Conservation (phyloP, 2,888 invertebrate species). For the Sialis fuliginosa region DNA sequence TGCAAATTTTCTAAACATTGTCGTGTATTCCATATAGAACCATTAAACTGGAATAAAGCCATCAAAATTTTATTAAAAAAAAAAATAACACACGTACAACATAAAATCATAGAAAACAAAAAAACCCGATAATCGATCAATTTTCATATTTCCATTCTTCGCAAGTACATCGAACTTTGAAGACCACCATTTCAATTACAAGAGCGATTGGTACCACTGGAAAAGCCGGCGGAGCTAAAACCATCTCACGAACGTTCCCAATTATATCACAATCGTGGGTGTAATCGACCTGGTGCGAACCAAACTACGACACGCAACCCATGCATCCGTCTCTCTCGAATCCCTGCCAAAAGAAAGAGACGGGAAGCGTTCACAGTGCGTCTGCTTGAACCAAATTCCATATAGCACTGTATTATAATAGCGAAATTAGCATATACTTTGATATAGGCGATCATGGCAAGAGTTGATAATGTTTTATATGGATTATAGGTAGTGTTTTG, state of each 20-base stretch:
- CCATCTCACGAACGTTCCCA: conserved; percentile 26
- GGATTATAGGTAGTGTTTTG: neutral
- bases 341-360: conserved; percentile 7
- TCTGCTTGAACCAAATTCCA: conserved; percentile 12
- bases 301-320: neutral
- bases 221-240: conserved; percentile 20
- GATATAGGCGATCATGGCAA: conserved; percentile 12
- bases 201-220: conserved; percentile 18
- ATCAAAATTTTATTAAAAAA: no score
- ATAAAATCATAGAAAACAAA: no score
- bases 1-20: no score
- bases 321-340: neutral
- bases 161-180: no score
- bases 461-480: neutral
- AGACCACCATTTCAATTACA: no score
- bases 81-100: no score
- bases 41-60: no score
- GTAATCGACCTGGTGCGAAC: conserved; percentile 18
- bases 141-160: no score
- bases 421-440: conserved; percentile 28
- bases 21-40: no score
- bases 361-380: conserved; percentile 8
- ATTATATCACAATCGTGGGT: conserved; percentile 26
- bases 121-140: no score
- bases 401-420: conserved; percentile 29